Evolutionary conservation across 1,140 invertebrate species (phyloP), one percentile per base, ranked within the genome.

Genomic region (Hydropsyche tenuis): DNA sequence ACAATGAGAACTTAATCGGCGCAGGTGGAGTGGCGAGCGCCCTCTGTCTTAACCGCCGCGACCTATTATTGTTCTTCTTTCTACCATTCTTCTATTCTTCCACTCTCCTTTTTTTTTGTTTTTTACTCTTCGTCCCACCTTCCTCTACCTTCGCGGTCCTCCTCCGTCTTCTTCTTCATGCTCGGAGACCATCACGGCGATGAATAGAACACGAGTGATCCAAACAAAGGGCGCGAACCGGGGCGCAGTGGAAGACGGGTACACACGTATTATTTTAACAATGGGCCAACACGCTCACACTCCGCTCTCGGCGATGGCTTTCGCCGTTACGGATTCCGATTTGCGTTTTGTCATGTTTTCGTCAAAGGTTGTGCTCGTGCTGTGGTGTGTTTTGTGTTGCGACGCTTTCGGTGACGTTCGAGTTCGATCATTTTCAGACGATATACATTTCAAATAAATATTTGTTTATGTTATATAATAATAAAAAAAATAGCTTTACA

Each of bases 1-100:
- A 72, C 69, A 69, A 70, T 73, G 75, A 77, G 75, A 71, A 77
- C 75, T 77, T 77, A 77, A 77, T 77, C 75, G 75, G 75, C 37
- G 69, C 73, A 74, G 73, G 75, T 77, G 73, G 69, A 74, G 72
- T 76, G 69, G 64, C 53, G 72, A 64, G 62, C 46, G 70, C 65
- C 23, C 65, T 53, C 45, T 76, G 72, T 72, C 75, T 76, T 73
- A 76, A 73, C 75, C 66, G 56, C 71, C 63, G 72, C 65, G 68
- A 70, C 68, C 68, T 70, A 70, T 70, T 69, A 64, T 64, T 68
- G 51, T 70, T 70, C 37, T 45, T 70, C 45, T 72, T 60, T 20
- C 22, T 60, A 14, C 22, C 22, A 22, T 60, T 25, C 23, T 14
- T 3, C 11, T 48, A 48, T 48, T 48, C 45, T n/a, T 6, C 45